Evolutionary conservation across 92 coral and sea anemone genomes (phyloP).

Genomic region (Nematostella vectensis): DNA sequence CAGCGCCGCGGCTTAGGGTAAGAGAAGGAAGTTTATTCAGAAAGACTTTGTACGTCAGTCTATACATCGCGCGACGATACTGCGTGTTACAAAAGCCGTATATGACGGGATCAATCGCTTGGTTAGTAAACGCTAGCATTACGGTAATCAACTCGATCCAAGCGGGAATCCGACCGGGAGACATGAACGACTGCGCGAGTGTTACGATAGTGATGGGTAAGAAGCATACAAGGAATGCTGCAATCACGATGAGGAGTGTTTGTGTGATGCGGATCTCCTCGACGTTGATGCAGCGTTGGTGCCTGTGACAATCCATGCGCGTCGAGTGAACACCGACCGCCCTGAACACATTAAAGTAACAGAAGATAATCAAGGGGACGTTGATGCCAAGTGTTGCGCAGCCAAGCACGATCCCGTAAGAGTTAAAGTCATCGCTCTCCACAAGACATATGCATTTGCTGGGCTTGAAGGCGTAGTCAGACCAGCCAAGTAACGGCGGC

Average conservation of each 20-base stretch:
- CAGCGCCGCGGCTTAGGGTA: slow-evolving; percentile 3
- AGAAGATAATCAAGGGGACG: slow-evolving; percentile 17
- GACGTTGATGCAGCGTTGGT: slow-evolving; percentile 16
- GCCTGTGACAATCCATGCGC: slow-evolving; percentile 15
- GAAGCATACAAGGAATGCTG: slow-evolving; percentile 31
- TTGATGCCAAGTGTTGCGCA: slow-evolving; percentile 21
- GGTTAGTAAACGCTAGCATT: slow-evolving; percentile 24
- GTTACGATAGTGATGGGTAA: slow-evolving; percentile 17
- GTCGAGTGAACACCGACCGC: slow-evolving; percentile 35
- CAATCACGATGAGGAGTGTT: slow-evolving; percentile 36
- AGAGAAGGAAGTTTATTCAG: background rate
- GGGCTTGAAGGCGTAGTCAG: slow-evolving; percentile 26
- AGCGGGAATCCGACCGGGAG: slow-evolving; percentile 2
- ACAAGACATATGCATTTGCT: slow-evolving; percentile 20
- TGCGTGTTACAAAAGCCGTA: slow-evolving; percentile 37
- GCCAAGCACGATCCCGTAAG: slow-evolving; percentile 22
- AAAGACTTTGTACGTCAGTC: slow-evolving; percentile 1
- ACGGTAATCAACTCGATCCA: slow-evolving; percentile 26
- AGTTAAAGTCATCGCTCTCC: slow-evolving; percentile 10
- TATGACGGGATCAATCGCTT: slow-evolving; percentile 32
- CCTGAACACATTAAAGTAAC: slow-evolving; percentile 38
- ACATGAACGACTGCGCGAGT: slow-evolving; percentile 5
- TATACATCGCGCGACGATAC: slow-evolving; percentile 24
- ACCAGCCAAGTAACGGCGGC: slow-evolving; percentile 33
- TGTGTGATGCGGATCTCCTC: slow-evolving; percentile 45